Base-by-base conservation (phyloP, 2,113 vertebrate genomes). In the Colossoma macropomum region DNA sequence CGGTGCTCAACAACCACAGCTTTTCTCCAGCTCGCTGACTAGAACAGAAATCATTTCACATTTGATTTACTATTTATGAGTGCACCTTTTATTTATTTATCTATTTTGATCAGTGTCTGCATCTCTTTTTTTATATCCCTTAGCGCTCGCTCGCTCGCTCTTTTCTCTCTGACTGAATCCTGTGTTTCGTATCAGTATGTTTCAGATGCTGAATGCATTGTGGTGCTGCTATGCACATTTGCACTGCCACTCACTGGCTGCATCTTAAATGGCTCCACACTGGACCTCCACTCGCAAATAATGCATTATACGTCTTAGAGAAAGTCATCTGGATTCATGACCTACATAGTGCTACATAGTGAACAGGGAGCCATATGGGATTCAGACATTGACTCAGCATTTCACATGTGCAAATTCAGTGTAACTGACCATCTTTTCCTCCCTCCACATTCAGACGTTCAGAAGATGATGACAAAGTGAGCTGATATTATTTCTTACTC, bases 21-120 rank as follows among this genome's bases (percentile, higher is more conserved):
- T 81, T 72, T 76, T 12, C 75, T 45, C 19, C 45, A 79, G 75
- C 76, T 66, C 76, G 23, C 68, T 28, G 69, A 68, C 32, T 69
- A 63, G 60, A 76, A 75, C 76, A 80, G 9, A 86, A 86, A 86
- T 86, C 8, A 86, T 82, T 78, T 85, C 74, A 82, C 69, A 82
- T 86, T 82, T 82, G 68, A 86, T 86, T 86, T 78, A 27, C 54
- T 75, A 82, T 82, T 82, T 85, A 68, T 82, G 69, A 56, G 68
- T 19, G 0, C 52, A 52, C n/a, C 45, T 72, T 77, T 77, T 86
- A 78, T 77, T 63, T 79, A 65, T 78, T 83, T 78, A n/a, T n/a
- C n/a, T n/a, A 80, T 84, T 84, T 84, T 75, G 50, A 69, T 75
- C 74, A 82, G 80, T 82, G 25, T 63, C 66, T 74, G 48, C 70